phyloP scores from a whole-genome alignment of 2,888 invertebrate species.

The Andrena bucephala region DNA sequence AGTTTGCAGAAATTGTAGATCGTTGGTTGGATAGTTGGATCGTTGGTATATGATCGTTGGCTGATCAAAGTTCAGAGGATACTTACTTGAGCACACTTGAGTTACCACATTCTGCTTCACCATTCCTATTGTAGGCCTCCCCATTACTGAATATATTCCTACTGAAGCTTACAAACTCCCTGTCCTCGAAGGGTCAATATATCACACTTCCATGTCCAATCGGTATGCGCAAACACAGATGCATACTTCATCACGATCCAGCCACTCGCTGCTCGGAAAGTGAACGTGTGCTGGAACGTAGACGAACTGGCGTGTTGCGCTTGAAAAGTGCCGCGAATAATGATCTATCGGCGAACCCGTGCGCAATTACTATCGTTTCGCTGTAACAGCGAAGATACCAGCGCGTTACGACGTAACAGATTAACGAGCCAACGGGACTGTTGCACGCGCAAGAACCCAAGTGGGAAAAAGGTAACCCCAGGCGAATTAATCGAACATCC shows the following conservation, averaged over 20 bases:
- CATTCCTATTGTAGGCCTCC: no score
- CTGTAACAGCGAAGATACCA: constrained; percentile 26
- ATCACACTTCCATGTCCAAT: not conserved
- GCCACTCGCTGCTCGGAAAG: not conserved
- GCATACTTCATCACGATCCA: not conserved
- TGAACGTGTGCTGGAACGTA: not conserved
- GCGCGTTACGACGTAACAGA: constrained; percentile 29
- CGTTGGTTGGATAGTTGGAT: no score
- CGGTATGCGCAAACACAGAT: no score
- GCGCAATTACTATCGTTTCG: constrained; percentile 30
- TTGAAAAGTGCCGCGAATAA: not conserved
- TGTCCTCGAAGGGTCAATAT: not conserved
- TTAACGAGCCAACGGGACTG: constrained; percentile 28
- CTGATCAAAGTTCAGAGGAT: no score
- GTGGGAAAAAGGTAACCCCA: constrained; percentile 18
- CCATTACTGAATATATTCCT: not conserved
- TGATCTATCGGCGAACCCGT: constrained; percentile 40
- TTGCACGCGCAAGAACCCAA: not conserved
- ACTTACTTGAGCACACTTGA: not conserved
- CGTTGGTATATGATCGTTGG: no score
- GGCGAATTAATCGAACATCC: constrained; percentile 52
- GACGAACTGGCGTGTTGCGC: not conserved
- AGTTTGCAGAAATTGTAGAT: not conserved
- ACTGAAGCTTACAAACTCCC: not conserved
- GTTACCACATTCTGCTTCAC: not conserved